A percentile compares a stretch with the other conserved stretches of the same genome.
These are phyloP conservation scores for Alloplasta piceator DNA, from an alignment of 2,888 invertebrate species.

Conservation along the genomic window DNA sequence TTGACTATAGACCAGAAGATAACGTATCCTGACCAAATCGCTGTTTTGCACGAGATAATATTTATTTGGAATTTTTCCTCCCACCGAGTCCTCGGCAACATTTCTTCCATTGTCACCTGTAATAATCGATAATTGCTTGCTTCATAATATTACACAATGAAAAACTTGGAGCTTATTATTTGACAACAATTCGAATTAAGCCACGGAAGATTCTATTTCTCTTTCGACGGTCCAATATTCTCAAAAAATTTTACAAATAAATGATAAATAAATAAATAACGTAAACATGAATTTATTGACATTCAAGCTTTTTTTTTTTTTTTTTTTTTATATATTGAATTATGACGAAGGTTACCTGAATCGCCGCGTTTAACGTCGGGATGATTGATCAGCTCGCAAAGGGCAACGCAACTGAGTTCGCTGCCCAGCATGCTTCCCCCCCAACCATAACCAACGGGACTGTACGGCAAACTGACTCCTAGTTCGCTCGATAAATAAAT, in stretches of 20 bases:
- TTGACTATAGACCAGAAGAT: constrained; percentile 88
- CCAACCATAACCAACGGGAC: constrained; percentile 91
- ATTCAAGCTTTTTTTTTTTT: too few relatives aligned
- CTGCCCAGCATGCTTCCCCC: constrained; percentile 90
- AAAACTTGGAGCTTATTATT: not conserved
- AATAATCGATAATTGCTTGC: constrained; percentile 24
- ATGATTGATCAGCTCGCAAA: constrained; percentile 92
- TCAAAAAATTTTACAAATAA: constrained; percentile 1
- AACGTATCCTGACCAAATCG: constrained; percentile 90
- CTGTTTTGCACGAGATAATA: constrained; percentile 91
- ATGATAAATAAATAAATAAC: not conserved
- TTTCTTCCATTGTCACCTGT: constrained; percentile 74
- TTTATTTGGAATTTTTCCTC: constrained; percentile 86
- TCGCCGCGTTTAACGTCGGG: constrained; percentile 85
- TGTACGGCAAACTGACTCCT: constrained; percentile 88
- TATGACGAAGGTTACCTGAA: constrained; percentile 70
- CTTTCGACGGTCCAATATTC: not conserved
- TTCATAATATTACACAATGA: not conserved
- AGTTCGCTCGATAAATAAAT: constrained; percentile 91
- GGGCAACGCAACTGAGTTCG: constrained; percentile 90
- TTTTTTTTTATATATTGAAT: too few relatives aligned
- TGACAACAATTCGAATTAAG: too few relatives aligned
- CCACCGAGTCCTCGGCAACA: constrained; percentile 77
- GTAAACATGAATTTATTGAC: not conserved
- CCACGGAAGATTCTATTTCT: not conserved